A percentile compares a stretch with the other conserved stretches of the same genome.
These are phyloP conservation scores for Adineta ricciae DNA, from an alignment of 2,888 invertebrate genomes.

Conservation along the genomic window DNA sequence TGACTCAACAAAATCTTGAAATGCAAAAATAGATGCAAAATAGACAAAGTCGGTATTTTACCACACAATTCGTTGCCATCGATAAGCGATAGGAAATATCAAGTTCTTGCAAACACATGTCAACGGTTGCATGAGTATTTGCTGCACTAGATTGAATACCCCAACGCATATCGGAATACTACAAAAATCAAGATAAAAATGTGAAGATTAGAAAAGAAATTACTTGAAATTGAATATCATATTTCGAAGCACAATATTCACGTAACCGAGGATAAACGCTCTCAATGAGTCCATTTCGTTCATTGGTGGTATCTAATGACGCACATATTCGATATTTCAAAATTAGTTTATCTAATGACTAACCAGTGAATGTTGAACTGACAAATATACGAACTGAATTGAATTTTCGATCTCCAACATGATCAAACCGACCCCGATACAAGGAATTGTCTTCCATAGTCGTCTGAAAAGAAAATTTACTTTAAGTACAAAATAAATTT, in stretches of 20 bases:
- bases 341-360: not conserved
- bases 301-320: not conserved
- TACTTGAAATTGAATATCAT: not conserved
- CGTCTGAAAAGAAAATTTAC: not conserved
- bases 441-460: not conserved
- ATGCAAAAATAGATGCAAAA: not conserved
- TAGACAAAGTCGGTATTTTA: no score
- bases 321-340: not conserved
- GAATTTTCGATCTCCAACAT: not conserved
- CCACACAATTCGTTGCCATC: not conserved
- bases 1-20: not conserved
- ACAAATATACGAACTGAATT: not conserved
- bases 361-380: not conserved
- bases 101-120: not conserved
- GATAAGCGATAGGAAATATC: not conserved
- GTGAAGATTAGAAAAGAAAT: not conserved
- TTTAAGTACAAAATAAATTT: not conserved
- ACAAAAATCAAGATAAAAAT: no score
- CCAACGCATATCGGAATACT: not conserved
- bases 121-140: not conserved
- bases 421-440: not conserved
- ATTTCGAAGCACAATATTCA: not conserved
- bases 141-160: not conserved
- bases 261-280: not conserved
- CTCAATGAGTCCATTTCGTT: not conserved